phyloP scores from a whole-genome alignment of 2,113 vertebrate genomes.

The Bubo scandiacus region DNA sequence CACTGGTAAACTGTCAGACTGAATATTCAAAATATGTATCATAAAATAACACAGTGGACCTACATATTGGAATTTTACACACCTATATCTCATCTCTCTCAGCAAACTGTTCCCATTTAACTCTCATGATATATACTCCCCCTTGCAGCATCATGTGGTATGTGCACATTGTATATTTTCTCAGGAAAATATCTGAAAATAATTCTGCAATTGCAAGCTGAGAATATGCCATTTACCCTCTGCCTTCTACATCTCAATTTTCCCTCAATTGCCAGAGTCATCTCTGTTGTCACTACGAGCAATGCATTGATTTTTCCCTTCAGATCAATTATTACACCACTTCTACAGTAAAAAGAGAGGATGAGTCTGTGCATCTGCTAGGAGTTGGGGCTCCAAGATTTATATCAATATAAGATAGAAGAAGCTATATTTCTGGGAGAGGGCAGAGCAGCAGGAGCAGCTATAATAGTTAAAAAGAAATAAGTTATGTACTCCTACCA shows the following conservation, averaged over 20 bases:
- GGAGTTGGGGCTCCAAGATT: neutral
- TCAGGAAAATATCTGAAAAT: neutral
- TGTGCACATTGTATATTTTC: neutral
- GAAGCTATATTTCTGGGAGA: neutral
- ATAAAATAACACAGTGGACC: neutral
- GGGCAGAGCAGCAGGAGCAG: neutral
- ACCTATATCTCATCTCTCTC: neutral
- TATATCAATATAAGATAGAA: neutral
- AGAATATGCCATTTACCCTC: neutral
- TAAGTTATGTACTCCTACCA: neutral
- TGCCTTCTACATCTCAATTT: neutral
- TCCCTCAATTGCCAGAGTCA: neutral
- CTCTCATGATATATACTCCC: neutral
- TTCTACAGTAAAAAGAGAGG: neutral
- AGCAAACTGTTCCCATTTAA: neutral
- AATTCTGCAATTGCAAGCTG: neutral
- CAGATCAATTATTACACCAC: neutral
- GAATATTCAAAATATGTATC: neutral
- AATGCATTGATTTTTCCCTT: neutral
- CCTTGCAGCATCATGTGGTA: neutral
- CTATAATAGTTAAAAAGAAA: neutral
- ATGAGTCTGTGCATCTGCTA: neutral
- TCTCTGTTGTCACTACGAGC: neutral
- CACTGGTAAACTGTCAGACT: neutral
- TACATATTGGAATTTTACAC: neutral